Percentiles rank a stretch among this genome's conserved stretches.
These are phyloP conservation scores for Cosmia pyralina DNA, from an alignment of 2,888 invertebrate species.

Conservation along the genomic window DNA sequence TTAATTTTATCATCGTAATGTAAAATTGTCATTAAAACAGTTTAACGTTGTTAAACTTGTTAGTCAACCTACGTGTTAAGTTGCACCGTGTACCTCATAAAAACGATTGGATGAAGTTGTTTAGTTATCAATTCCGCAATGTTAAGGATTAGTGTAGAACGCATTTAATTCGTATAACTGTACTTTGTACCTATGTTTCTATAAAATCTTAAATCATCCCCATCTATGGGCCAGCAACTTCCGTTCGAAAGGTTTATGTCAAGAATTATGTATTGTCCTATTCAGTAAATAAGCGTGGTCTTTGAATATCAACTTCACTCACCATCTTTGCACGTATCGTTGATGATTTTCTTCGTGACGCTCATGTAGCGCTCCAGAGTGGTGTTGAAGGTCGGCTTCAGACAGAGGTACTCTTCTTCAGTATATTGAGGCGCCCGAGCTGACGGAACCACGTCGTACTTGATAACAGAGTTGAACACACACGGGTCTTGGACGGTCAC, in stretches of 20 bases:
- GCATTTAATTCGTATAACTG: too few relatives aligned
- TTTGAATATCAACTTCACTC: slow-evolving; percentile 34
- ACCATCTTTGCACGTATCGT: slow-evolving; percentile 83
- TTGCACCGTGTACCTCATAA: background rate
- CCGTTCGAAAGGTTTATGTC: background rate
- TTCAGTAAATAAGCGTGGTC: background rate
- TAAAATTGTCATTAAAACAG: too few relatives aligned
- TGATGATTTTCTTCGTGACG: slow-evolving; percentile 78
- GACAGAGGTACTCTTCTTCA: slow-evolving; percentile 83
- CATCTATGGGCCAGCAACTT: background rate
- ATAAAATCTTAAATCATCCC: background rate
- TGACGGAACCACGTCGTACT: slow-evolving; percentile 83
- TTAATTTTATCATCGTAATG: too few relatives aligned
- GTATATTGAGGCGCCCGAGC: slow-evolving; percentile 73
- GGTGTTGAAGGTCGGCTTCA: slow-evolving; percentile 79
- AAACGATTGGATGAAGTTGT: background rate
- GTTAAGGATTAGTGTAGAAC: too few relatives aligned
- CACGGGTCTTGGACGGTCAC: slow-evolving; percentile 78
- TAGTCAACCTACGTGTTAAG: too few relatives aligned
- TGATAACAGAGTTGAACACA: slow-evolving; percentile 84
- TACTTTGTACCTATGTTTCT: background rate
- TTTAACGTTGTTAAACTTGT: too few relatives aligned
- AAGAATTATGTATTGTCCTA: background rate
- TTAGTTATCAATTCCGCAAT: background rate
- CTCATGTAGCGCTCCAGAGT: slow-evolving; percentile 83